phyloP scores from a whole-genome alignment of 1,140 invertebrate species.

The Drosophila mojavensis region DNA sequence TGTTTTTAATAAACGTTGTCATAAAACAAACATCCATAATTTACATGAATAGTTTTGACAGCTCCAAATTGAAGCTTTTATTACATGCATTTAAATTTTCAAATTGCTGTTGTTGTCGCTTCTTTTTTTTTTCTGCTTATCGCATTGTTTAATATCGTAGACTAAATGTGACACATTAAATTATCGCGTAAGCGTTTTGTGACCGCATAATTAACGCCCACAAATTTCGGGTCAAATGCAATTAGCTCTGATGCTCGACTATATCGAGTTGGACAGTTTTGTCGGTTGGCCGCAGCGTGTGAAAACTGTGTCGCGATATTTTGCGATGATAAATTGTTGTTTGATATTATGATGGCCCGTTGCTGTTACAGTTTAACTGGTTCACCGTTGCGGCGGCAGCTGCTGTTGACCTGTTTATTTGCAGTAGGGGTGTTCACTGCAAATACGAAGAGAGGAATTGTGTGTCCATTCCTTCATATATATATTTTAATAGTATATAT shows the following conservation, averaged over 20 bases:
- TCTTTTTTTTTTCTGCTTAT: neutral
- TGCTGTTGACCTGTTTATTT: conserved; percentile 21
- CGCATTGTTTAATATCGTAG: neutral
- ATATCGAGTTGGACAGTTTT: conserved; percentile 67
- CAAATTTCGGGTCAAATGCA: conserved; percentile 47
- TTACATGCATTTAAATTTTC: neutral
- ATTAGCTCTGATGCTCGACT: conserved; percentile 44
- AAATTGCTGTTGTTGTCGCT: neutral
- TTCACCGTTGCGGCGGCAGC: neutral
- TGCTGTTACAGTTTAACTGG: neutral
- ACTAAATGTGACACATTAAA: conserved; percentile 44
- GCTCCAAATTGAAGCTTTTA: neutral
- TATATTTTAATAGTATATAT: no score
- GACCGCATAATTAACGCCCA: conserved; percentile 34
- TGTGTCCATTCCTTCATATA: no score
- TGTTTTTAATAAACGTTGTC: no score
- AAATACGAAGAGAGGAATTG: neutral
- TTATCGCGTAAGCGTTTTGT: conserved; percentile 30
- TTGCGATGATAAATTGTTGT: conserved; percentile 62
- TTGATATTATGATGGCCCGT: conserved; percentile 14
- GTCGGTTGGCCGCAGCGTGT: conserved; percentile 68
- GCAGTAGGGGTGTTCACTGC: neutral
- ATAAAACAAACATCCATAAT: neutral
- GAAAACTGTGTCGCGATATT: conserved; percentile 63
- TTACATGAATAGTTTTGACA: neutral